phyloP scores from a whole-genome alignment of 2,888 invertebrate species.

The Temnothorax ravouxi region DNA sequence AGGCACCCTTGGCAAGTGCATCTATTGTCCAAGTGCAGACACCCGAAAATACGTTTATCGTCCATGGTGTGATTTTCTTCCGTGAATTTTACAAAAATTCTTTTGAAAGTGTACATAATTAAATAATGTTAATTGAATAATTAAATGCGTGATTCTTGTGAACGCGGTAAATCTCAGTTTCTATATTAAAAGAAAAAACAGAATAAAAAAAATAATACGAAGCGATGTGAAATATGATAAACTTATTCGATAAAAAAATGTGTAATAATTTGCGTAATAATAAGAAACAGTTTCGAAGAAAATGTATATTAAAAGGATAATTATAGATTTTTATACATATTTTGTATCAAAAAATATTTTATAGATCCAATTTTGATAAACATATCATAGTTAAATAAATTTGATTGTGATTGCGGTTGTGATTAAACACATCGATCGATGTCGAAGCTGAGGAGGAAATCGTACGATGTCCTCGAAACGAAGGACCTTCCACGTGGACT shows the following conservation, averaged over 20 bases:
- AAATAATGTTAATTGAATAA: background rate
- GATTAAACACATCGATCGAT: constrained; percentile 20
- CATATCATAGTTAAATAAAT: background rate
- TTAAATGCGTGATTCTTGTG: background rate
- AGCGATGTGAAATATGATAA: background rate
- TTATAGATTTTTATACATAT: background rate
- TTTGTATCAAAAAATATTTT: background rate
- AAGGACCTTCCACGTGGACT: constrained; percentile 87
- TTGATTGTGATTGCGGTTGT: background rate
- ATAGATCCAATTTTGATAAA: background rate
- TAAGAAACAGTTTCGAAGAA: background rate
- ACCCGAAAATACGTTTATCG: constrained; percentile 83
- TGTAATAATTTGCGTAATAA: background rate
- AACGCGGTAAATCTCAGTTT: background rate
- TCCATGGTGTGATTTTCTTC: constrained; percentile 61
- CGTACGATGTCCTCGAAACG: constrained; percentile 75
- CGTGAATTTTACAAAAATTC: constrained; percentile 40
- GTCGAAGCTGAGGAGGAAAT: constrained; percentile 17
- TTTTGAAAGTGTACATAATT: background rate
- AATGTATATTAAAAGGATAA: background rate
- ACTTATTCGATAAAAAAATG: background rate
- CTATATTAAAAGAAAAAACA: background rate
- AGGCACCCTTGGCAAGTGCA: constrained; percentile 84
- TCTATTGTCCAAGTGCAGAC: constrained; percentile 82
- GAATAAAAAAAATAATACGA: background rate